phyloP scores from a whole-genome alignment of 2,797 vertebrate genomes.

The Ctenopoma multispine region DNA sequence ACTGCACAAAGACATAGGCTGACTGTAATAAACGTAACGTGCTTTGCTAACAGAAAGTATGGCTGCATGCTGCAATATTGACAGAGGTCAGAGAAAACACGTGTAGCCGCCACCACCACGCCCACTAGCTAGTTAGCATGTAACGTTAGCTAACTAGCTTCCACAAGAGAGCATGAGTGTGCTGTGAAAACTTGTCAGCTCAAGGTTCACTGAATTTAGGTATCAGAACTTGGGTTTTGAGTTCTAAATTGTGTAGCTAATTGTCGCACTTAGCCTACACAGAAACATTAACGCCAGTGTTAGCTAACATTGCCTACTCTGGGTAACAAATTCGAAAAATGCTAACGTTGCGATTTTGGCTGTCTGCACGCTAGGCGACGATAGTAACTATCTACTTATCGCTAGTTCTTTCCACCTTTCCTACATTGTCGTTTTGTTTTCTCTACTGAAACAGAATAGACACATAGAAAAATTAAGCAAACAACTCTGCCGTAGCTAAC shows the following conservation, averaged over 20 bases:
- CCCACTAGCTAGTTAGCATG: slow-evolving; percentile 26
- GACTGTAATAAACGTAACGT: too few species aligned
- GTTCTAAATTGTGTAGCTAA: too few species aligned
- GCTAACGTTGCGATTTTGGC: not conserved
- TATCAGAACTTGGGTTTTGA: too few species aligned
- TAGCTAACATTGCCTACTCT: not conserved
- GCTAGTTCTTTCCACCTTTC: not conserved
- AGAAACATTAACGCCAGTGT: not conserved
- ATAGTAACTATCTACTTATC: fast-evolving
- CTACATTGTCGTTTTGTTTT: fast-evolving
- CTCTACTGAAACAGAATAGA: too few species aligned
- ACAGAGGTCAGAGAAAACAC: slow-evolving; percentile 22
- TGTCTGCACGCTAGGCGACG: not conserved
- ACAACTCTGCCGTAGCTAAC: not conserved
- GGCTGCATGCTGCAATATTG: slow-evolving; percentile 26
- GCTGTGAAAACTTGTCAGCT: fast-evolving
- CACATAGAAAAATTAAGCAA: not conserved
- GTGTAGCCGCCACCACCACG: slow-evolving; percentile 37
- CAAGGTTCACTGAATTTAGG: not conserved
- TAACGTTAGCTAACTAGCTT: not conserved
- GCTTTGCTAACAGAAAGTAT: too few species aligned
- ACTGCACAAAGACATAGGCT: too few species aligned
- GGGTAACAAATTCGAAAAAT: not conserved
- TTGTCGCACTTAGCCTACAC: too few species aligned
- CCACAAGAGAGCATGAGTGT: too few species aligned